These are phyloP conservation scores for Heterodera filipjevi DNA, from an alignment of 2,888 invertebrate species.

Conservation along the genomic window DNA sequence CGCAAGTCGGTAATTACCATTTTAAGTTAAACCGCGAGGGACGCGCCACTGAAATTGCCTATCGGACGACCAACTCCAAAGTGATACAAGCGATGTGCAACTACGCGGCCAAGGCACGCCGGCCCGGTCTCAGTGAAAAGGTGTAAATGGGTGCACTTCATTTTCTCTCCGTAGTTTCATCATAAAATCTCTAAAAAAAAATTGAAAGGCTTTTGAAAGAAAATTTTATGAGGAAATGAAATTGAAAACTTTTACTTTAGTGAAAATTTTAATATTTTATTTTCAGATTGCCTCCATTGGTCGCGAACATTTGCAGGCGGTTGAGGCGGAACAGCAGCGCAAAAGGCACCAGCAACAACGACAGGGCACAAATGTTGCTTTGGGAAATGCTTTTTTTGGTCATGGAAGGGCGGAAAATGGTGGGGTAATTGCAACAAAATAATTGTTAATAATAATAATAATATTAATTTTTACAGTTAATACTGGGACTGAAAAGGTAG, in stretches of 20 bases:
- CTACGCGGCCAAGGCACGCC: conserved; percentile 51
- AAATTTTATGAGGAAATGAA: too few relatives aligned
- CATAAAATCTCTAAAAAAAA: too few relatives aligned
- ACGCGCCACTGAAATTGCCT: conserved; percentile 52
- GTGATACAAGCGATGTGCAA: conserved; percentile 44
- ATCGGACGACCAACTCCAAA: conserved; percentile 39
- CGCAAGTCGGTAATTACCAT: too few relatives aligned
- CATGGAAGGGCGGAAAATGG: neutral
- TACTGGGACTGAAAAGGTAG: neutral
- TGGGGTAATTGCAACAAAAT: neutral
- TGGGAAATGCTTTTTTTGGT: neutral
- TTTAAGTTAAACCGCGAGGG: conserved; percentile 27
- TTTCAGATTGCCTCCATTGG: conserved; percentile 36
- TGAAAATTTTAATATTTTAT: neutral
- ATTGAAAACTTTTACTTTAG: neutral
- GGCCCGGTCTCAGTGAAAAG: conserved; percentile 50
- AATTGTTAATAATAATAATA: neutral
- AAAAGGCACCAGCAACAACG: neutral
- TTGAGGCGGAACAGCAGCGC: conserved; percentile 17
- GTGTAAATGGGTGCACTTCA: too few relatives aligned
- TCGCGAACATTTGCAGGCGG: conserved; percentile 22
- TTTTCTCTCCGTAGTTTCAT: too few relatives aligned
- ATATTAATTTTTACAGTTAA: neutral
- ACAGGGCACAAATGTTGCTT: neutral
- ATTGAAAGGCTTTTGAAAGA: too few relatives aligned